These are phyloP conservation scores for Tineola bisselliella DNA, from an alignment of 2,888 invertebrate genomes.

Conservation along the genomic window DNA sequence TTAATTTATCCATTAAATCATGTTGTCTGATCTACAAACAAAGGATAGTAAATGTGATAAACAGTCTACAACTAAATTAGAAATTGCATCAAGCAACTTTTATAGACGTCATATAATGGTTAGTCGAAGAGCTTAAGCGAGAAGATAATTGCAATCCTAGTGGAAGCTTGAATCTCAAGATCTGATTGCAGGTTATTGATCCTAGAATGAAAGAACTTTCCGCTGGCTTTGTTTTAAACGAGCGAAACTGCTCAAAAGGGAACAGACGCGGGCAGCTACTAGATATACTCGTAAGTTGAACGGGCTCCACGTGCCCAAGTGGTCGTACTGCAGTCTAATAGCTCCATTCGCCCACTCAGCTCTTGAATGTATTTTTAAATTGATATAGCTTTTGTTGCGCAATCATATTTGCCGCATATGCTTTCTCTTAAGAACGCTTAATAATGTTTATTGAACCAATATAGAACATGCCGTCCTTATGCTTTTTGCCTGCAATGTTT, in stretches of 20 bases:
- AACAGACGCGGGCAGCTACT: constrained; percentile 16
- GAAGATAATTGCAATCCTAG: neutral
- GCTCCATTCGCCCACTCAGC: constrained; percentile 20
- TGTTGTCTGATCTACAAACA: neutral
- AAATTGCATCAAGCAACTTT: neutral
- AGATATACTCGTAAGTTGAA: no score
- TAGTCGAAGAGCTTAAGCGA: neutral
- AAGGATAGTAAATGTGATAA: neutral
- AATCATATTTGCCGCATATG: constrained; percentile 29
- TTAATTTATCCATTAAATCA: neutral
- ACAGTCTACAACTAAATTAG: neutral
- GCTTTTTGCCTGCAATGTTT: no score
- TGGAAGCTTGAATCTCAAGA: neutral
- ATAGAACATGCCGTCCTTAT: constrained; percentile 16
- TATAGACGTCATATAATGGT: neutral
- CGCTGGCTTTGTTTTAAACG: constrained; percentile 49
- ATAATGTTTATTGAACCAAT: constrained; percentile 1
- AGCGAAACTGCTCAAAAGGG: constrained; percentile 17
- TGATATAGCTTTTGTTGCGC: constrained; percentile 39
- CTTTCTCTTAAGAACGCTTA: constrained; percentile 14
- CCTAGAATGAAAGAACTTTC: constrained; percentile 49
- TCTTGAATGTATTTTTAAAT: constrained; percentile 33
- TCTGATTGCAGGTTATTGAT: constrained; percentile 37
- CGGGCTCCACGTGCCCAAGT: constrained; percentile 51
- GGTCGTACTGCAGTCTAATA: constrained; percentile 31